Percentiles rank a stretch among this genome's conserved stretches.
Conservation (phyloP, 2,888 invertebrate species). For the Adela reaumurella region DNA sequence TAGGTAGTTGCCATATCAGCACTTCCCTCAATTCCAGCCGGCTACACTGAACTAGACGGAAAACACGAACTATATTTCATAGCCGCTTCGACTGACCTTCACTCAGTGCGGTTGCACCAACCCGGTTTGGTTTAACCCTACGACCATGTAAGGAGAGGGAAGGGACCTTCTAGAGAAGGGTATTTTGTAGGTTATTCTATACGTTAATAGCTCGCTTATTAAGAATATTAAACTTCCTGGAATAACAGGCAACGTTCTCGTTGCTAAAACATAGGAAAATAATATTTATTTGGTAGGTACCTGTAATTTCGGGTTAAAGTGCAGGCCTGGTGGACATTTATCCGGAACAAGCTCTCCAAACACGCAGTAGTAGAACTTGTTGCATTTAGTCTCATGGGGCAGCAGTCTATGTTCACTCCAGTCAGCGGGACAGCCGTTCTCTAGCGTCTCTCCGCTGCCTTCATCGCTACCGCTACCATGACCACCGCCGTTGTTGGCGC, state of each 20-base stretch:
- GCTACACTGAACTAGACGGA: no score
- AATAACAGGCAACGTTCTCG: not conserved
- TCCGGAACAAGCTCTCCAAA: conserved; percentile 17
- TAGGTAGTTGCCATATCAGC: no score
- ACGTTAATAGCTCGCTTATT: no score
- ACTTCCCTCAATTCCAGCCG: no score
- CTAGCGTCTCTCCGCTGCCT: conserved; percentile 6
- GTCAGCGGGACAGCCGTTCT: conserved; percentile 20
- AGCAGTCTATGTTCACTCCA: conserved; percentile 17
- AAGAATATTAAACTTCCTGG: no score
- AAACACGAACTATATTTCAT: no score
- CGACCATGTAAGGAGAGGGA: no score
- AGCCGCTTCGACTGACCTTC: no score
- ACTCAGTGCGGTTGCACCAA: no score
- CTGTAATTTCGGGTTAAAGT: conserved; percentile 17
- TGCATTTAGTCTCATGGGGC: conserved; percentile 21
- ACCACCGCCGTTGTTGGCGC: not conserved
- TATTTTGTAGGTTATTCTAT: no score
- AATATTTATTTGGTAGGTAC: conserved; percentile 7
- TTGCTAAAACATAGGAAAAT: not conserved
- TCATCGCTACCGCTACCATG: not conserved
- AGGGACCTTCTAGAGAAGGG: no score
- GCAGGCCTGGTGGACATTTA: conserved; percentile 13
- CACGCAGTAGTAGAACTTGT: conserved; percentile 21
- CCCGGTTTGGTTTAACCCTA: no score